These are phyloP conservation scores for Drosophila conformis DNA, from an alignment of 2,888 invertebrate genomes.

Conservation along the genomic window DNA sequence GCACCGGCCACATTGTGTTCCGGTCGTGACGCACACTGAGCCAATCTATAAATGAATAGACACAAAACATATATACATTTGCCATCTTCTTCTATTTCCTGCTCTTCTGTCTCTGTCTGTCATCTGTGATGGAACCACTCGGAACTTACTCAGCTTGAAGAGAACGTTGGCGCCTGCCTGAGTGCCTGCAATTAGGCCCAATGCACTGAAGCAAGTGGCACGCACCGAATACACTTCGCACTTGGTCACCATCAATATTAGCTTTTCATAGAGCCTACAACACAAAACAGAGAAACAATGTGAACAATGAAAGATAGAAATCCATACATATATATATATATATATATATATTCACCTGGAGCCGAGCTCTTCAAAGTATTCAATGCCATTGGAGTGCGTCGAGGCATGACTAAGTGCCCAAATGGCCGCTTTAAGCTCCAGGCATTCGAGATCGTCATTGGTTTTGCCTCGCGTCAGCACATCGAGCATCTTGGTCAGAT, in stretches of 20 bases:
- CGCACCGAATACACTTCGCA: constrained; percentile 94
- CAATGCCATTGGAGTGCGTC: constrained; percentile 91
- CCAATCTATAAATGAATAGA: constrained; percentile 87
- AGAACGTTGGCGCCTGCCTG: constrained; percentile 92
- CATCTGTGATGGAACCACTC: neutral
- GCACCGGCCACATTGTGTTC: constrained; percentile 91
- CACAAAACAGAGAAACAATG: neutral
- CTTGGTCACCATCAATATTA: constrained; percentile 90
- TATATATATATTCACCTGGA: constrained; percentile 68
- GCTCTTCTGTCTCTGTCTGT: neutral
- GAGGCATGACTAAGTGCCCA: constrained; percentile 96
- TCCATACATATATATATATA: neutral
- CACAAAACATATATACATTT: neutral
- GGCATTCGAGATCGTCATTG: constrained; percentile 89
- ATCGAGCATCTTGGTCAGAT: constrained; percentile 80
- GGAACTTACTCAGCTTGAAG: constrained; percentile 87
- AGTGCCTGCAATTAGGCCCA: constrained; percentile 93
- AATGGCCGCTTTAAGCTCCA: constrained; percentile 93
- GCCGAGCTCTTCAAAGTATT: constrained; percentile 87
- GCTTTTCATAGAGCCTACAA: constrained; percentile 83
- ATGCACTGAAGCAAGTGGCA: constrained; percentile 94
- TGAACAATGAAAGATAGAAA: too few relatives aligned
- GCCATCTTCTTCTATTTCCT: neutral
- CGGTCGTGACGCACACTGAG: constrained; percentile 91
- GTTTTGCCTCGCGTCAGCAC: constrained; percentile 86